phyloP scores from a whole-genome alignment of 2,888 invertebrate genomes.

The Aleiodes testaceus region DNA sequence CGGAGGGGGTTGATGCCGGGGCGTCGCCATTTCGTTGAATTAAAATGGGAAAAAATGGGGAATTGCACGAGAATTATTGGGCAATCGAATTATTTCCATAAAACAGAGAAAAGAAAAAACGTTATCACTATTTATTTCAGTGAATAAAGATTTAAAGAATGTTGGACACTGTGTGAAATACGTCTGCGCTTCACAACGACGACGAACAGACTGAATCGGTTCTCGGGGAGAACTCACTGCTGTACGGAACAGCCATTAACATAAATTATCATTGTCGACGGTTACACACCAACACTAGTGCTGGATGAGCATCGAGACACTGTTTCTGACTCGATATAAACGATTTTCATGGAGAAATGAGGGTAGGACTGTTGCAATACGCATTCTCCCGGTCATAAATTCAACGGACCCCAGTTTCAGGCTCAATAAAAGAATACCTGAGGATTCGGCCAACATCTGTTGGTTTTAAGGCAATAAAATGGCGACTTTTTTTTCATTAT shows the following conservation, averaged over 20 bases:
- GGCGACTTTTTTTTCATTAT: neutral
- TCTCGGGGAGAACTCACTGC: constrained; percentile 56
- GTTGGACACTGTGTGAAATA: constrained; percentile 26
- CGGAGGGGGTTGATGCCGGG: constrained; percentile 58
- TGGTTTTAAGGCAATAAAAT: too few species aligned
- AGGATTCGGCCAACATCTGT: neutral
- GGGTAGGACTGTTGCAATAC: constrained; percentile 22
- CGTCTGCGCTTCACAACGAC: constrained; percentile 66
- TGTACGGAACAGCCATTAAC: constrained; percentile 70
- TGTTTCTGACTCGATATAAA: neutral
- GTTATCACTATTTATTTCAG: neutral
- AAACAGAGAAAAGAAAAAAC: too few species aligned
- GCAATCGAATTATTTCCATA: too few species aligned
- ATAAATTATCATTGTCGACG: constrained; percentile 79
- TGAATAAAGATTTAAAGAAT: neutral
- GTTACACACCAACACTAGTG: constrained; percentile 67
- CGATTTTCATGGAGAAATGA: neutral
- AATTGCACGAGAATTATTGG: constrained; percentile 34
- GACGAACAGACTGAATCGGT: constrained; percentile 65
- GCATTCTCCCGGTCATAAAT: constrained; percentile 35
- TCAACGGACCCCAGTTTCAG: constrained; percentile 12
- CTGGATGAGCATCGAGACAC: neutral
- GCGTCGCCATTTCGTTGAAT: constrained; percentile 69
- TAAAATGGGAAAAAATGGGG: constrained; percentile 50
- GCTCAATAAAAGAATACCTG: constrained; percentile 2